Conservation (phyloP, 1,140 invertebrate species). For the Pseudomyrmex flavicornis region DNA sequence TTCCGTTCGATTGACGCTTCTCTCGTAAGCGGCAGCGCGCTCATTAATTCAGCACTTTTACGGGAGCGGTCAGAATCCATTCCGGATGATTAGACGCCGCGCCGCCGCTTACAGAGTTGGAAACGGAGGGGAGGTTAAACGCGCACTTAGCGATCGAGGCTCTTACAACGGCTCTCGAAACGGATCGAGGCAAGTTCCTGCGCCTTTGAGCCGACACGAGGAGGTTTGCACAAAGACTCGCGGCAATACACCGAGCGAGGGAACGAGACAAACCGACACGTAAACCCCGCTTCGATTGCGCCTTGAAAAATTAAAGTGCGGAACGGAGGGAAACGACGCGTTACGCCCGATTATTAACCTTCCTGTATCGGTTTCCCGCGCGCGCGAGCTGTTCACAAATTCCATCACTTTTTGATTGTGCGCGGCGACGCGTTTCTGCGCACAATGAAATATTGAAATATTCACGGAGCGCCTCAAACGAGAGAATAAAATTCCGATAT, state of each 20-base stretch:
- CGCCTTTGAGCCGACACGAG: conserved; percentile 16
- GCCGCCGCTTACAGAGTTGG: background rate
- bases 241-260: background rate
- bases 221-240: conserved; percentile 45
- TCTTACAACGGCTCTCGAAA: conserved; percentile 45
- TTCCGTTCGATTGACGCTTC: conserved; percentile 37
- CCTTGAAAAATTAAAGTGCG: conserved; percentile 41
- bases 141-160: conserved; percentile 36
- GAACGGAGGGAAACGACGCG: background rate
- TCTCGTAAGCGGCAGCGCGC: conserved; percentile 3
- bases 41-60: conserved; percentile 37
- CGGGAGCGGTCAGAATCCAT: conserved; percentile 36
- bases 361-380: background rate
- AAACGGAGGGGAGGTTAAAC: background rate
- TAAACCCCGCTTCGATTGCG: background rate
- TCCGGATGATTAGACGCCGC: conserved; percentile 38
- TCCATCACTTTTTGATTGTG: conserved; percentile 54
- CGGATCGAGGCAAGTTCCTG: conserved; percentile 51
- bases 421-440: conserved; percentile 30
- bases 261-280: conserved; percentile 23
- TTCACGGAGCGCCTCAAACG: conserved; percentile 47
- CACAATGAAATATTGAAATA: conserved; percentile 55
- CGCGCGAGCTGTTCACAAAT: conserved; percentile 35
- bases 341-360: conserved; percentile 53
- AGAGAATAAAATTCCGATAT: conserved; percentile 36